These are phyloP conservation scores for Drosophila sulfurigaster DNA, from an alignment of 1,140 invertebrate species.

Conservation along the genomic window DNA sequence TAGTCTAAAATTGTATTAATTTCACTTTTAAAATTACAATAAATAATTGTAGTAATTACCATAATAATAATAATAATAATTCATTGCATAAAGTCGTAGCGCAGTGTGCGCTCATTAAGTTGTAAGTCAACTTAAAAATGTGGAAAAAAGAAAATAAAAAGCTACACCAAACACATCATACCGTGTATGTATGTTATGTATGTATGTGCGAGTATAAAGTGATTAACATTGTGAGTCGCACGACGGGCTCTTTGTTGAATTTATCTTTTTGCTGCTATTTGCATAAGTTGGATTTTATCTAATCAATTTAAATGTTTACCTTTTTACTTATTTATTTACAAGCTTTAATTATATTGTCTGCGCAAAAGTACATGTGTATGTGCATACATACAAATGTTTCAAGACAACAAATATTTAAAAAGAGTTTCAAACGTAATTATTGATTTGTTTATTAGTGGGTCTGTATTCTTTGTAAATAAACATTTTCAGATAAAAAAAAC, in stretches of 20 bases:
- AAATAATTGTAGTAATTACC: neutral
- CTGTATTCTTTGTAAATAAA: neutral
- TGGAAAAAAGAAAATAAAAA: constrained; percentile 1
- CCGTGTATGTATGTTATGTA: neutral
- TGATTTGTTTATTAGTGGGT: neutral
- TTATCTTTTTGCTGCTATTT: constrained; percentile 46
- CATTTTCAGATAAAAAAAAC: neutral
- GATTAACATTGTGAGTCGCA: constrained; percentile 15
- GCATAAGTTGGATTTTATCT: constrained; percentile 40
- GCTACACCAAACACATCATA: neutral
- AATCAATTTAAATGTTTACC: constrained; percentile 42
- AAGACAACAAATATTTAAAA: constrained; percentile 2
- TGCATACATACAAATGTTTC: neutral
- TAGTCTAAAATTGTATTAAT: neutral
- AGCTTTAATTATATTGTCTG: constrained; percentile 12
- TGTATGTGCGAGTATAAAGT: neutral
- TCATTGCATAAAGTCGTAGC: neutral
- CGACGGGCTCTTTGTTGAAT: neutral
- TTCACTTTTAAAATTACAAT: neutral
- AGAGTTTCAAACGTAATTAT: neutral
- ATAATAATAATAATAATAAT: neutral
- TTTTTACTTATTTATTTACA: constrained; percentile 43
- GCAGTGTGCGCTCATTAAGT: neutral
- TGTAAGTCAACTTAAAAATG: neutral
- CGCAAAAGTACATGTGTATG: neutral